Base-by-base conservation (phyloP, 2,113 vertebrate genomes). In the Melanocharis versteri region DNA sequence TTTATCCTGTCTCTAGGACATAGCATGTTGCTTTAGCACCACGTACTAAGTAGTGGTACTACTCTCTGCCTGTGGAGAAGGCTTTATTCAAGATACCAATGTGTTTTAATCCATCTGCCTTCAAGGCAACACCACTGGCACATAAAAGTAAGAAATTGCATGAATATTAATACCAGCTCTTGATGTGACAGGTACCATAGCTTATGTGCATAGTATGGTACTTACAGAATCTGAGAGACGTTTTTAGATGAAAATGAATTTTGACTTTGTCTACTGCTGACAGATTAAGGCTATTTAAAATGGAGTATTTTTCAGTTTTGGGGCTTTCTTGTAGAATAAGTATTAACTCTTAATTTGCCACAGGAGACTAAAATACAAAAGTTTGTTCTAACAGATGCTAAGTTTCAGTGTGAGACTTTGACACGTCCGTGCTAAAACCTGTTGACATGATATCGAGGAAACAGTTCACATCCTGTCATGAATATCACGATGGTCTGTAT, bases 271-370 rank as follows among this genome's bases (percentile, higher is more conserved):
- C 76, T 94, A 22, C 66, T 76, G 66, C 70, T 96, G 84, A 94
- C 83, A 96, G 78, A 90, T 91, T 80, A 89, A 92, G 79, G 62
- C n/a, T 89, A 35, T 90, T 92, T 92, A 80, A 93, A 85, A 70
- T 80, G 15, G 40, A 92, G 23, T 54, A 44, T 78, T 90, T 83
- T 69, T 86, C 15, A 45, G 37, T 72, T 82, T 70, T 3, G 10
- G 57, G 45, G 28, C 12, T 89, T 87, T 94, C 82, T 87, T 87
- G 30, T 28, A 47, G 79, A 69, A 28, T 15, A 53, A 33, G 10
- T 54, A 19, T 93, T 93, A 93, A 87, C 90, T 87, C 76, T 64
- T 90, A 44, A 42, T 57, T 83, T 87, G 20, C 82, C 21, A 26
- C 28, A 33, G 42, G 18, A 47, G 23, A 54, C 10, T 42, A 22